Evolutionary conservation across 1,140 invertebrate genomes (phyloP), one percentile per base, ranked within the genome.

Genomic region (Sminthurinus signatus): DNA sequence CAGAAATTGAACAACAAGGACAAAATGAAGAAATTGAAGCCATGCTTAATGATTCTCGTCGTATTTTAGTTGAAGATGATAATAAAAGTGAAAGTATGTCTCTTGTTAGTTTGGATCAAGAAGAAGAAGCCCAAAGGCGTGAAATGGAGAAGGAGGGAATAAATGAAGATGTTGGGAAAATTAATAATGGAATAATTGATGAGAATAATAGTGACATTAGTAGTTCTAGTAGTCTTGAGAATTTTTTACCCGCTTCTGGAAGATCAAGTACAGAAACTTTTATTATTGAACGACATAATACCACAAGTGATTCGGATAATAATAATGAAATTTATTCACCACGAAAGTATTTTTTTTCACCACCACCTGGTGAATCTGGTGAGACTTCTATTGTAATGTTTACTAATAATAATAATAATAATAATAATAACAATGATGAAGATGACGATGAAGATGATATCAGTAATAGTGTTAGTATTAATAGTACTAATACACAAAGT

Each of bases 61-160:
- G 23, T 48, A 4, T 8, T 8, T 19, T 23, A 23, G 51, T 23
- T 8, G 51, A 54, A 28, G 23, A 54, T 17, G 23, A 54, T 19
- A 27, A 54, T 10, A 54, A n/a, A 31, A 54, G 28, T 31, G 51
- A 48, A n/a, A 12, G 25, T 21, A 54, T 54, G 23, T 25, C 28
- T 21, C 12, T 54, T 5, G 51, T 54, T 25, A 60, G 19, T 32
- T 2, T 60, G 58, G 43, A 19, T 21, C 17, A 46, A 46, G 25
- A 19, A 28, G 12, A 17, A 10, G 44, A 25, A n/a, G n/a, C n/a
- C 19, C 78, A 83, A 66, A 77, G 81, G 31, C 84, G 84, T 72
- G 80, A 83, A 60, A 23, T 19, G 27, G 43, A 58, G 29, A 54
- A 36, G n/a, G 32, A 44, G 32, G n/a, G n/a, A n/a, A n/a, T n/a